Percentiles rank a stretch among this genome's conserved stretches.
phyloP scores from a whole-genome alignment of 1,140 invertebrate genomes.

The Euwallacea similis region DNA sequence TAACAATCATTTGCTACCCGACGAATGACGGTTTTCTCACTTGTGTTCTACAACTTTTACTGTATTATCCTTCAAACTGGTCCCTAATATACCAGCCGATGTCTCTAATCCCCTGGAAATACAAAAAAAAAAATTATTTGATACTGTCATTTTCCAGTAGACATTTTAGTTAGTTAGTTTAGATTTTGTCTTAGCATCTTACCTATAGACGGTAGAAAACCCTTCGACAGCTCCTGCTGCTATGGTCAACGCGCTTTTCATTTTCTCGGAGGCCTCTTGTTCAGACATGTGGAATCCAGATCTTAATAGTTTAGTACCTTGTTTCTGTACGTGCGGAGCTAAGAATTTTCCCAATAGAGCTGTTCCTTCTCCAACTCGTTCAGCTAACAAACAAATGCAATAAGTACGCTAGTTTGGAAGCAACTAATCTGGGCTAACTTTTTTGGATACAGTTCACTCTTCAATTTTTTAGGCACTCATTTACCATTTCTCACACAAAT shows the following conservation, averaged over 20 bases:
- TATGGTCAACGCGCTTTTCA: slow-evolving; percentile 66
- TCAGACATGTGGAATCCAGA: slow-evolving; percentile 58
- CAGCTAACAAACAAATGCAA: slow-evolving; percentile 55
- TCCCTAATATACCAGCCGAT: slow-evolving; percentile 66
- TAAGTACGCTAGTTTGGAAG: neutral
- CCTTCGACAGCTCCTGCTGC: slow-evolving; percentile 69
- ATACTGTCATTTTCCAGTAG: neutral
- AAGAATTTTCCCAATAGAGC: slow-evolving; percentile 62
- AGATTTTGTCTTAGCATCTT: too few relatives aligned
- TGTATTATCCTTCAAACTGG: slow-evolving; percentile 67
- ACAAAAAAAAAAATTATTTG: neutral
- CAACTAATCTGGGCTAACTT: too few relatives aligned
- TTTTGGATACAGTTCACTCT: too few relatives aligned
- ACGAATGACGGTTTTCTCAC: slow-evolving; percentile 51
- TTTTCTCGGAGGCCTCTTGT: slow-evolving; percentile 59
- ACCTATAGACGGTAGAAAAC: slow-evolving; percentile 66
- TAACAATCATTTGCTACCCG: neutral
- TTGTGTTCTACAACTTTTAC: slow-evolving; percentile 71
- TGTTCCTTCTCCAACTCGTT: slow-evolving; percentile 66
- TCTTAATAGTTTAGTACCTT: slow-evolving; percentile 62
- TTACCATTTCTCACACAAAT: slow-evolving; percentile 6
- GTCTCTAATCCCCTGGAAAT: slow-evolving; percentile 60
- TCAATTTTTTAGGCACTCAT: neutral
- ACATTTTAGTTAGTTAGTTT: neutral
- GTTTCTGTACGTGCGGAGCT: slow-evolving; percentile 68